These are phyloP conservation scores for Dermatemys mawii DNA, from an alignment of 2,113 vertebrate genomes.

Conservation along the genomic window DNA sequence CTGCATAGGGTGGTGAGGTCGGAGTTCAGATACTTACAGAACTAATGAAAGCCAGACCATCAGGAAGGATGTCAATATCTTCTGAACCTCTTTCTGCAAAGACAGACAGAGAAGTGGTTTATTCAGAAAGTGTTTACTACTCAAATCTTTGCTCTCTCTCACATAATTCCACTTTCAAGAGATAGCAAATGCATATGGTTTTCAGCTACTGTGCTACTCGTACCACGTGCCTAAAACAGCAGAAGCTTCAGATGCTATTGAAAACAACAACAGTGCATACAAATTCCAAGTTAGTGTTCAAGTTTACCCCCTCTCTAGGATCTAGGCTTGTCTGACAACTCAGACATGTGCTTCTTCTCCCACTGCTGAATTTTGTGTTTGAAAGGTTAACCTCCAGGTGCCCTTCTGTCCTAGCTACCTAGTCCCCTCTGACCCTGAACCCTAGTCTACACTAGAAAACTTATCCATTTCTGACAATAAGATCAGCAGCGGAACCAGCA, in stretches of 20 bases:
- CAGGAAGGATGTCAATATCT: constrained; percentile 84
- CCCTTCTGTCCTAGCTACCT: neutral
- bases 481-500: neutral
- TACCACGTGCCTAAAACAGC: fast-evolving
- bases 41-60: constrained; percentile 83
- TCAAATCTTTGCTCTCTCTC: neutral
- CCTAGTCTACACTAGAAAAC: neutral
- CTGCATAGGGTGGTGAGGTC: fast-evolving
- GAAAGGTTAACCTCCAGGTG: neutral
- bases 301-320: neutral
- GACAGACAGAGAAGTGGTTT: neutral
- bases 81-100: constrained; percentile 82
- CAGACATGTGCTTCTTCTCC: neutral
- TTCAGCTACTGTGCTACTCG: fast-evolving
- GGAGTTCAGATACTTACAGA: constrained; percentile 71
- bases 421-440: neutral
- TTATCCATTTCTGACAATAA: fast-evolving
- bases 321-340: neutral
- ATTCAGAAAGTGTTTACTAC: neutral
- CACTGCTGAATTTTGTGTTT: neutral
- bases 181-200: neutral
- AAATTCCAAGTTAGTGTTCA: neutral
- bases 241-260: neutral
- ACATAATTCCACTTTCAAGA: neutral
- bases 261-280: neutral